phyloP scores from a whole-genome alignment of 2,888 invertebrate genomes.

The Acanthosepion esculentum region DNA sequence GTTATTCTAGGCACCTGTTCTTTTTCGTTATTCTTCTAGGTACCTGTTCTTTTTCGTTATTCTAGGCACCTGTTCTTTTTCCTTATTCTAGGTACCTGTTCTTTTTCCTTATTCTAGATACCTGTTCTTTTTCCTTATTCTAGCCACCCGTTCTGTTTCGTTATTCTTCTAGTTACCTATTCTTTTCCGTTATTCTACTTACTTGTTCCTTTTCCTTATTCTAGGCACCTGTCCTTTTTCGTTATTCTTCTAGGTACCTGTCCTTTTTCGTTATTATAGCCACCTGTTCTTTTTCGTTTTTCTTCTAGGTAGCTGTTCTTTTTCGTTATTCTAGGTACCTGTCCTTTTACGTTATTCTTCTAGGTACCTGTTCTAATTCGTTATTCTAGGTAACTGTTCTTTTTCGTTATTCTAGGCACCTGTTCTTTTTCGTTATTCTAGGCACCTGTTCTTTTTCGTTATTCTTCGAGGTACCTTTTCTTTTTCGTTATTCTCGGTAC shows the following conservation, averaged over 20 bases:
- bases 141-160: not conserved
- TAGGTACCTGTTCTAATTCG: constrained; percentile 33
- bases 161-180: too few species aligned
- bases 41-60: not conserved
- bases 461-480: not conserved
- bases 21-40: too few species aligned
- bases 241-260: not conserved
- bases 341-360: not conserved
- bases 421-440: not conserved
- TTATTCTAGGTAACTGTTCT: too few species aligned
- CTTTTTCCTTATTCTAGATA: not conserved
- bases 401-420: not conserved
- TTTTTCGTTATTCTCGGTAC: not conserved
- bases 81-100: not conserved
- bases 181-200: not conserved
- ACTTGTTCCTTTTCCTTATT: not conserved
- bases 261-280: not conserved
- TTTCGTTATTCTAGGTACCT: not conserved
- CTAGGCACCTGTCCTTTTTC: not conserved
- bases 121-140: not conserved
- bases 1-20: not conserved
- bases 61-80: not conserved
- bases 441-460: not conserved
- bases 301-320: too few species aligned
- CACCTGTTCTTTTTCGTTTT: too few species aligned